Percentiles rank a stretch among this genome's conserved stretches.
Evolutionary conservation across 2,888 invertebrate genomes (phyloP).

Genomic region (Hypercompe scribonia): DNA sequence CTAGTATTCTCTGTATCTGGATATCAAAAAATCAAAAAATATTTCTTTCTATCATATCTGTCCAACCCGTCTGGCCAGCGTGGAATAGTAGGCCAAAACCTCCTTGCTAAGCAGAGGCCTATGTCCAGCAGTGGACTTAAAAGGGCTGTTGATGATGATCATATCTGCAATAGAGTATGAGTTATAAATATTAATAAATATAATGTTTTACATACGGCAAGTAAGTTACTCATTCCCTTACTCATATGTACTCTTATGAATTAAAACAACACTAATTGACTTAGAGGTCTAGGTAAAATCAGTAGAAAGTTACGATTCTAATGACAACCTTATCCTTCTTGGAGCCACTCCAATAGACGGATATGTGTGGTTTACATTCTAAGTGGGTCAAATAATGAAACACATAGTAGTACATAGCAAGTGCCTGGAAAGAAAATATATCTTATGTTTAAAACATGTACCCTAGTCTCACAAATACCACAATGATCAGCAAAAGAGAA

Average conservation of each 20-base stretch:
- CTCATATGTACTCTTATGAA: background rate
- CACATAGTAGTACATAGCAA: too few relatives aligned
- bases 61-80: too few relatives aligned
- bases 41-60: too few relatives aligned
- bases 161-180: background rate
- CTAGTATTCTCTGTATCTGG: too few relatives aligned
- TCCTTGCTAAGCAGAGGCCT: too few relatives aligned
- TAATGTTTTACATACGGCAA: too few relatives aligned
- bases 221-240: background rate
- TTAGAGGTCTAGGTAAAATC: background rate
- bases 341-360: background rate
- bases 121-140: too few relatives aligned
- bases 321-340: background rate
- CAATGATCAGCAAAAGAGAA: background rate
- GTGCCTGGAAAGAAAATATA: background rate
- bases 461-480: background rate
- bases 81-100: too few relatives aligned
- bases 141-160: too few relatives aligned
- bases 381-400: background rate
- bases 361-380: background rate
- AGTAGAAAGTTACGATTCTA: background rate
- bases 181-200: too few relatives aligned
- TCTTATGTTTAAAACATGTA: background rate
- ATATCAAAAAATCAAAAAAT: too few relatives aligned
- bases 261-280: background rate